Conservation (phyloP, 2,797 vertebrate genomes). For the Cyprinella venusta region DNA sequence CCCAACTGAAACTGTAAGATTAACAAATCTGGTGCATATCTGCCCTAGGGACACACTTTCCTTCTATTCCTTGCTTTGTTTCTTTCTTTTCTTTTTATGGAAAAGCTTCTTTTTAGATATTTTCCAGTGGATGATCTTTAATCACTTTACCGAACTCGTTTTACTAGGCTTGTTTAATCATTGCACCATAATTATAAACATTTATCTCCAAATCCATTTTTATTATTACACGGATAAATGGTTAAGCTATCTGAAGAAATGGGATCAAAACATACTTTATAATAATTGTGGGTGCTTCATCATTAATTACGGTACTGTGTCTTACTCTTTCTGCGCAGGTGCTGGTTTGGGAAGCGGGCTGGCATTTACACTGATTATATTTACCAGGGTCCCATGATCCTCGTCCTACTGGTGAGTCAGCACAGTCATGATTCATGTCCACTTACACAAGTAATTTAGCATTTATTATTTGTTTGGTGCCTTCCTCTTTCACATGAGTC, state of each 20-base stretch:
- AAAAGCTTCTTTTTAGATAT: background rate
- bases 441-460: slow-evolving; percentile 14
- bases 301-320: background rate
- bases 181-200: background rate
- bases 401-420: slow-evolving; percentile 84
- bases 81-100: slow-evolving; percentile 5
- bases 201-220: background rate
- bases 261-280: background rate
- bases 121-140: slow-evolving; percentile 9
- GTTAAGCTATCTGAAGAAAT: slow-evolving; percentile 15
- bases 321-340: slow-evolving; percentile 70
- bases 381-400: slow-evolving; percentile 89
- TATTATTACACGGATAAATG: background rate
- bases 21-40: slow-evolving; percentile 27
- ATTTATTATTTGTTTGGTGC: background rate
- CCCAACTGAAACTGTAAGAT: slow-evolving; percentile 55
- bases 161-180: background rate
- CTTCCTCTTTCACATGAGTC: background rate
- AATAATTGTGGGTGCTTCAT: background rate
- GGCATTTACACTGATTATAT: slow-evolving; percentile 88
- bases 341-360: slow-evolving; percentile 87
- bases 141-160: background rate
- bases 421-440: background rate
- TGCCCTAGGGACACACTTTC: slow-evolving; percentile 22
- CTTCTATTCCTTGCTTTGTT: slow-evolving; percentile 20